Conservation (phyloP, 2,113 vertebrate species). For the Hydropotes inermis region DNA sequence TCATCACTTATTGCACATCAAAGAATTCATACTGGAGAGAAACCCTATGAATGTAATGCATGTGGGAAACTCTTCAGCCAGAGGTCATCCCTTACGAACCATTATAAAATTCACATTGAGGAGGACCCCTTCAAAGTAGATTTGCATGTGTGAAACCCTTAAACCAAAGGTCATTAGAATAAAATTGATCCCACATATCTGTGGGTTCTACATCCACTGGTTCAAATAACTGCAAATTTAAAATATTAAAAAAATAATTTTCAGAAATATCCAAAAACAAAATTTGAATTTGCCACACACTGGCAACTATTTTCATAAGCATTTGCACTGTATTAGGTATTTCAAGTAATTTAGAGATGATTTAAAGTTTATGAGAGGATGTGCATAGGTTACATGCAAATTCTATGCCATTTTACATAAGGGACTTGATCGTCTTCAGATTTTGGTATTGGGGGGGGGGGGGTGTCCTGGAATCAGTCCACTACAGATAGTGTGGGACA, state of each 20-base stretch:
- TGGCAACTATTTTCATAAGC: not conserved
- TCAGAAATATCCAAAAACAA: not conserved
- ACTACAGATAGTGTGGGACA: not conserved
- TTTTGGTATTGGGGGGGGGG: not conserved
- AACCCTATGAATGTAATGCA: conserved; percentile 65
- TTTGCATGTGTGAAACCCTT: conserved; percentile 30
- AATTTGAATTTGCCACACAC: not conserved
- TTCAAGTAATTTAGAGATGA: not conserved
- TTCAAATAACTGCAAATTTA: not conserved
- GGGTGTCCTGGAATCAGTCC: not conserved
- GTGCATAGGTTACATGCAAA: not conserved
- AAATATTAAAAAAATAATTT: not conserved
- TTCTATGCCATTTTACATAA: not conserved
- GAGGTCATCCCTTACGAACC: conserved; percentile 67
- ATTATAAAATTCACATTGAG: conserved; percentile 68
- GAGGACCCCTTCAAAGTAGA: conserved; percentile 19
- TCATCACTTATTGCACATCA: conserved; percentile 70
- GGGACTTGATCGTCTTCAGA: not conserved
- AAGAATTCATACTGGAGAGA: conserved; percentile 73
- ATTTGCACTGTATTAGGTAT: not conserved
- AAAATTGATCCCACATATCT: not conserved
- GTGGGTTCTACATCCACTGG: not conserved
- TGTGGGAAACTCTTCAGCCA: conserved; percentile 73
- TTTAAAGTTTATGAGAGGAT: not conserved
- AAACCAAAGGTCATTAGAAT: conserved; percentile 31